phyloP scores from a whole-genome alignment of 2,888 invertebrate species.

The Drosophila rellima region DNA sequence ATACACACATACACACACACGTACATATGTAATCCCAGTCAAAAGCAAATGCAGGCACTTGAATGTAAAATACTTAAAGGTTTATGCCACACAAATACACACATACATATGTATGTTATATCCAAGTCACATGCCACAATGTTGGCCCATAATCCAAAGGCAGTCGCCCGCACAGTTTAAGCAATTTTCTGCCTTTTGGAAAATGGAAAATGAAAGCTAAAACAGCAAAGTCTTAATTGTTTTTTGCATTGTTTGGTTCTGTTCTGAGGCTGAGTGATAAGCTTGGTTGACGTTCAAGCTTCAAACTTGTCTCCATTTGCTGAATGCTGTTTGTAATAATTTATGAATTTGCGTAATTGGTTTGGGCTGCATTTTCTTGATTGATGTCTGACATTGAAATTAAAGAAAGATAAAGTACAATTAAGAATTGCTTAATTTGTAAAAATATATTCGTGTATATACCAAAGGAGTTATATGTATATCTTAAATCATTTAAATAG shows the following conservation, averaged over 20 bases:
- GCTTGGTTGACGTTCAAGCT: slow-evolving; percentile 18
- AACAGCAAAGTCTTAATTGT: slow-evolving; percentile 64
- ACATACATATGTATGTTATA: neutral
- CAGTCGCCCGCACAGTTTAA: slow-evolving; percentile 26
- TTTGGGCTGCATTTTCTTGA: slow-evolving; percentile 5
- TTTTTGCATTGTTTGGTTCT: slow-evolving; percentile 65
- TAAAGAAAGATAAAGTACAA: neutral
- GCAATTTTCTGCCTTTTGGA: slow-evolving; percentile 40
- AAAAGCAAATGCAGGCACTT: slow-evolving; percentile 60
- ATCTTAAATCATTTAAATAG: neutral
- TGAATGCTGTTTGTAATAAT: slow-evolving; percentile 14
- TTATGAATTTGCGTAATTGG: slow-evolving; percentile 30
- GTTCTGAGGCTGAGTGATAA: slow-evolving; percentile 30
- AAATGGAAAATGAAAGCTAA: slow-evolving; percentile 31
- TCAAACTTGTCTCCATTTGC: slow-evolving; percentile 30
- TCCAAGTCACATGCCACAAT: slow-evolving; percentile 6
- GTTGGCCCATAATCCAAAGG: slow-evolving; percentile 5
- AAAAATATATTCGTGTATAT: neutral
- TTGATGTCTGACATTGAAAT: slow-evolving; percentile 19
- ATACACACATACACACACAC: slow-evolving; percentile 26
- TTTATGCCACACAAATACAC: slow-evolving; percentile 30
- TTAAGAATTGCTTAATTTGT: neutral
- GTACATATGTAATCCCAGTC: slow-evolving; percentile 41
- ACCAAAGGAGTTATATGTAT: neutral
- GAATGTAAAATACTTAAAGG: slow-evolving; percentile 61